A percentile compares a stretch with the other conserved stretches of the same genome.
phyloP scores from a whole-genome alignment of 2,797 vertebrate genomes.

The Halcyon badia region DNA sequence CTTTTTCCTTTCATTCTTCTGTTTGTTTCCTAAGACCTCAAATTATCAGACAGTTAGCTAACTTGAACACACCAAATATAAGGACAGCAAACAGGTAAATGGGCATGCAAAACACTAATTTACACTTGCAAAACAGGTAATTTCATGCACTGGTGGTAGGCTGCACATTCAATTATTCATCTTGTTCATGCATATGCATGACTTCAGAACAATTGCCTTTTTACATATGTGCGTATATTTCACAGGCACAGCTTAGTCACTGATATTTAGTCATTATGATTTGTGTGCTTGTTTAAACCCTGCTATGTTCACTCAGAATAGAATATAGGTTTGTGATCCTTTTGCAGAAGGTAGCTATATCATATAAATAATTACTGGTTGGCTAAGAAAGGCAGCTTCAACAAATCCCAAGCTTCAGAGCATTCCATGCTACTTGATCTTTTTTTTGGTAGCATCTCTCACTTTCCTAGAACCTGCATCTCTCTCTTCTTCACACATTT shows the following conservation, averaged over 20 bases:
- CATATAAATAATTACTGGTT: not conserved
- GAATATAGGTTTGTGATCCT: not conserved
- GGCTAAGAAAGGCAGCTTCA: not conserved
- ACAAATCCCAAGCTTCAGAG: not conserved
- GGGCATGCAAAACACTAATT: conserved; percentile 63
- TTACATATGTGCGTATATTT: conserved; percentile 68
- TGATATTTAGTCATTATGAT: conserved; percentile 46
- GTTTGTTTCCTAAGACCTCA: not conserved
- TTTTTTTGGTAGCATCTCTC: not conserved
- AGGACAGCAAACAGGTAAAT: conserved; percentile 66
- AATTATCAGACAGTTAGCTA: conserved; percentile 36
- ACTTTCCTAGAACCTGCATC: not conserved
- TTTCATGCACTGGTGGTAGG: conserved; percentile 47
- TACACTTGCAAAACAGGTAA: conserved; percentile 74
- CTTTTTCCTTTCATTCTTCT: conserved; percentile 2
- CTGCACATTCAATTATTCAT: conserved; percentile 63
- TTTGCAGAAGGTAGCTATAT: not conserved
- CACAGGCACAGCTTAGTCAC: conserved; percentile 12
- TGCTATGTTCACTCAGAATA: not conserved
- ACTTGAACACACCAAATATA: conserved; percentile 19
- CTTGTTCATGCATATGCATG: conserved; percentile 71
- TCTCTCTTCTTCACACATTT: not conserved
- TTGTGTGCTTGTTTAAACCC: conserved; percentile 36
- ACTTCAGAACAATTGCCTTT: conserved; percentile 36
- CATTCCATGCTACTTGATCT: not conserved